Base-by-base conservation (phyloP, 2,797 vertebrate species). In the Typhlichthys eigenmanni region DNA sequence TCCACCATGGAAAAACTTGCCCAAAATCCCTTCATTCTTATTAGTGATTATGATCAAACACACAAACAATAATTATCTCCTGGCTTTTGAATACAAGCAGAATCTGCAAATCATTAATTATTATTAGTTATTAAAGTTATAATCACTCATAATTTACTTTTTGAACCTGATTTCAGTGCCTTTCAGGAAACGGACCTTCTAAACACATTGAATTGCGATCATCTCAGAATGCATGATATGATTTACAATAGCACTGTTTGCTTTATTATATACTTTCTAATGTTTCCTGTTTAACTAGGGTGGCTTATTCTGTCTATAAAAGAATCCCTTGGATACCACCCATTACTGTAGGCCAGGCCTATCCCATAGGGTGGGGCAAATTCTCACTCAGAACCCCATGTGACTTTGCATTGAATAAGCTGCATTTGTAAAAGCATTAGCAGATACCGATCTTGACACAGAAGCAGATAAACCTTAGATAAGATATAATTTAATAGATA, bases 361-460 rank as follows among this genome's bases (percentile, higher is more conserved):
- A 34, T 53, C 50, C 13, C 38, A 67, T 12, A 52, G 14, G 5
- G 34, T 52, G 0, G 62, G 34, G 57, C 66, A 69, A 76, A 79
- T 75, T 83, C 73, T 71, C 73, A 69, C 2, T 46, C 68, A 34
- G 11, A 54, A 72, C 32, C 54, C 47, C 60, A 67, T 38, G 54
- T 62, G 72, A 64, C 59, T 61, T 29, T 5, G 13, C 55, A 17
- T 7, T 29, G 48, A 54, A 57, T 45, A 54, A 4, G 13, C 7
- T 51, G 7, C 52, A 38, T 58, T 61, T 38, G 34, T 38, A 38
- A 38, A 38, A 38, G 34, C 34, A 38, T 38, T 38, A 38, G 34
- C 34, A 38, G 34, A 9, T 38, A 38, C 8, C 8, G 34, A 38
- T 38, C 6, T 38, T 38, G 34, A 38, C 6, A 38, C 34, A 38